A percentile compares a stretch with the other conserved stretches of the same genome.
phyloP scores from a whole-genome alignment of 2,888 invertebrate species.

The Drosophila maculinotata region DNA sequence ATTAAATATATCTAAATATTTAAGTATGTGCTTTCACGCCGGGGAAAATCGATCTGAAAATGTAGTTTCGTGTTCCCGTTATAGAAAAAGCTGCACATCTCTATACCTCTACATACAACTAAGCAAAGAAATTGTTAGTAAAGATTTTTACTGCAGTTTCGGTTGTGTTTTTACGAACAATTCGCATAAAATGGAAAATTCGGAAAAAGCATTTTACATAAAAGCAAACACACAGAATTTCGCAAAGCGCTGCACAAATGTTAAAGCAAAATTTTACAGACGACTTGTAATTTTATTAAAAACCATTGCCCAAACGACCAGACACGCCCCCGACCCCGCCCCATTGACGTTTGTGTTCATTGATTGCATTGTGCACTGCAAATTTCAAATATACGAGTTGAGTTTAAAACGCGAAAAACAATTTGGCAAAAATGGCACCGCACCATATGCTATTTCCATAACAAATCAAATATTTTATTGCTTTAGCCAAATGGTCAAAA shows the following conservation, averaged over 20 bases:
- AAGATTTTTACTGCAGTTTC: slow-evolving; percentile 25
- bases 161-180: slow-evolving; percentile 19
- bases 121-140: slow-evolving; percentile 8
- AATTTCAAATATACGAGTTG: slow-evolving; percentile 12
- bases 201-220: slow-evolving; percentile 14
- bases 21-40: neutral
- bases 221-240: slow-evolving; percentile 34
- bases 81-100: neutral
- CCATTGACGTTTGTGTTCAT: slow-evolving; percentile 18
- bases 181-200: slow-evolving; percentile 17
- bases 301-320: slow-evolving; percentile 10
- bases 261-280: slow-evolving; percentile 31
- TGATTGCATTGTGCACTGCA: slow-evolving; percentile 49
- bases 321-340: neutral
- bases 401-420: slow-evolving; percentile 29
- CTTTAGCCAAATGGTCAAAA: slow-evolving; percentile 47
- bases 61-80: neutral
- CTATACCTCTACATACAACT: neutral
- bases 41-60: too few relatives aligned
- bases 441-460: slow-evolving; percentile 74
- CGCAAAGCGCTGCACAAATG: slow-evolving; percentile 47
- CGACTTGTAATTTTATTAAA: slow-evolving; percentile 50
- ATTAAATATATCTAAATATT: neutral
- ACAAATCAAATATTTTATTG: slow-evolving; percentile 79
- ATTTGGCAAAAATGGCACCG: slow-evolving; percentile 36